Evolutionary conservation across 2,888 invertebrate species (phyloP).

Genomic region (Anoncus sp.): DNA sequence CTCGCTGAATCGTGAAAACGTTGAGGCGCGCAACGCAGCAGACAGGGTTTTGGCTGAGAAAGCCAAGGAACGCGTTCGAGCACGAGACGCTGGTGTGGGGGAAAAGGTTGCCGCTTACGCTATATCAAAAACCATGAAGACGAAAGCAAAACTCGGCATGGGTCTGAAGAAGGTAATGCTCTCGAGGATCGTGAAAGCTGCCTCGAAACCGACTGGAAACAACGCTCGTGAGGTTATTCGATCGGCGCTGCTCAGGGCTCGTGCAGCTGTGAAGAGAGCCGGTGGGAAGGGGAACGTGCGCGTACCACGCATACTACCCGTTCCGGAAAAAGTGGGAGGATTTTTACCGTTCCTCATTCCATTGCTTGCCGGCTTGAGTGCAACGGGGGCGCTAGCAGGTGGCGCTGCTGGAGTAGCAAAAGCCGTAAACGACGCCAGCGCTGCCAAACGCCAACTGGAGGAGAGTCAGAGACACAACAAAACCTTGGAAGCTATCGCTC

Average conservation of each 20-base stretch:
- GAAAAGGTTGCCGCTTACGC: conserved; percentile 74
- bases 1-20: conserved; percentile 56
- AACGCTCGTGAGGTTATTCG: conserved; percentile 26
- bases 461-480: conserved; percentile 76
- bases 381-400: conserved; percentile 73
- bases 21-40: conserved; percentile 48
- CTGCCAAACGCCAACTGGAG: conserved; percentile 71
- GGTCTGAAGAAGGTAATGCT: conserved; percentile 31
- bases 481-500: conserved; percentile 77
- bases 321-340: conserved; percentile 13
- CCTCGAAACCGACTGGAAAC: conserved; percentile 23
- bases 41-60: conserved; percentile 57
- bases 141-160: conserved; percentile 64
- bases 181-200: conserved; percentile 31
- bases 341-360: conserved; percentile 24
- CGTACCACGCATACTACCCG: conserved; percentile 26
- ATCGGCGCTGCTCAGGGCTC: conserved; percentile 29
- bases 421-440: conserved; percentile 75
- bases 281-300: conserved; percentile 26
- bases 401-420: conserved; percentile 76
- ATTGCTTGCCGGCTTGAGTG: conserved; percentile 16
- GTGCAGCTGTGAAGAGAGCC: conserved; percentile 20
- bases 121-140: conserved; percentile 74
- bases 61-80: conserved; percentile 58
- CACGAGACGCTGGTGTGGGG: conserved; percentile 61